Conservation (phyloP, 2,113 vertebrate genomes). For the Struthidea cinerea region DNA sequence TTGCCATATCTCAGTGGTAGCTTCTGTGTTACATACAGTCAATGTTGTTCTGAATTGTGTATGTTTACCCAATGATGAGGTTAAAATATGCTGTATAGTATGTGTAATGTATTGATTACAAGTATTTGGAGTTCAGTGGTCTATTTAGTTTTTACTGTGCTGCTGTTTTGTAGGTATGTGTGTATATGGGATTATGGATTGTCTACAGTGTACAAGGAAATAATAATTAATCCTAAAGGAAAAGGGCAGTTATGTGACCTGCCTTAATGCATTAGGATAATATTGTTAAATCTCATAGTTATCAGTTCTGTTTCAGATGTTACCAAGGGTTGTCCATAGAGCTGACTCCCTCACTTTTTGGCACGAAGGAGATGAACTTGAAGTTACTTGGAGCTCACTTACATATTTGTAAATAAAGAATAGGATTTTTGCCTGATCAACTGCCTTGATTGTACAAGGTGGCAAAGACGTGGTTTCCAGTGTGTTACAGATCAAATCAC, state of each 20-base stretch:
- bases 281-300: conserved; percentile 11
- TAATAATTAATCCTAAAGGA: conserved; percentile 76
- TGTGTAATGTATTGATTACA: conserved; percentile 61
- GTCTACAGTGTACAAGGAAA: conserved; percentile 53
- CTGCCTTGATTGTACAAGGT: neutral
- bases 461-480: neutral
- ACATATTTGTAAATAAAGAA: neutral
- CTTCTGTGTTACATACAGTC: conserved; percentile 59
- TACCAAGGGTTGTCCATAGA: neutral
- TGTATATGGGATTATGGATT: conserved; percentile 39
- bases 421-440: neutral
- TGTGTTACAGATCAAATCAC: neutral
- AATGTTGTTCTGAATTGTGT: conserved; percentile 57
- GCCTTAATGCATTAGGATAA: conserved; percentile 58
- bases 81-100: conserved; percentile 58
- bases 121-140: conserved; percentile 62
- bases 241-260: conserved; percentile 71
- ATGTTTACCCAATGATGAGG: conserved; percentile 51
- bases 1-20: conserved; percentile 65
- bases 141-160: conserved; percentile 57
- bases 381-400: neutral
- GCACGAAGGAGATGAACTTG: neutral
- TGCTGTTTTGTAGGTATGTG: conserved; percentile 48
- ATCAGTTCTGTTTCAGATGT: neutral
- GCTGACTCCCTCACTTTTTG: neutral